A percentile compares a stretch with the other conserved stretches of the same genome.
Evolutionary conservation across 2,888 invertebrate species (phyloP).

Genomic region (Torymus tubicola): DNA sequence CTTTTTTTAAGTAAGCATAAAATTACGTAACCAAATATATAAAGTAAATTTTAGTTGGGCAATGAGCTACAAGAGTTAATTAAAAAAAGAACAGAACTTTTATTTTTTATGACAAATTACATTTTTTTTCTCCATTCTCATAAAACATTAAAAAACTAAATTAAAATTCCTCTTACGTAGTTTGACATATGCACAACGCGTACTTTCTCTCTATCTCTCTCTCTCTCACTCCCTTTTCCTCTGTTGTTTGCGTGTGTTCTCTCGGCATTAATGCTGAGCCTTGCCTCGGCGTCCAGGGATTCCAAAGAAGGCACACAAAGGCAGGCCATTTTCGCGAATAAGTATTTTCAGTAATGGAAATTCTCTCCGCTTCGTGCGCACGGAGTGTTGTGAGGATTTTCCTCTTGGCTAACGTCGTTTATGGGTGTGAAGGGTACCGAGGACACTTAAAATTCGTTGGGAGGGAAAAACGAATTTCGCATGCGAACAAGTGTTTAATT

Average conservation of each 20-base stretch:
- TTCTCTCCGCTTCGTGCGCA: slow-evolving; percentile 19
- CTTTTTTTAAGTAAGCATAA: too few relatives aligned
- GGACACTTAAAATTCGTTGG: background rate
- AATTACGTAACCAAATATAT: too few relatives aligned
- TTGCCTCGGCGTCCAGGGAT: slow-evolving; percentile 5
- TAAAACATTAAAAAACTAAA: slow-evolving; percentile 13
- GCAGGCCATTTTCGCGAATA: slow-evolving; percentile 38
- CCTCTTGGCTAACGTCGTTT: background rate
- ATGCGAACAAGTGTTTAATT: background rate
- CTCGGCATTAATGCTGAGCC: background rate
- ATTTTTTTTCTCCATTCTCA: background rate
- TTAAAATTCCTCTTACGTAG: slow-evolving; percentile 27
- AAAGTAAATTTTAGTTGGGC: too few relatives aligned
- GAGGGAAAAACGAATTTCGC: background rate
- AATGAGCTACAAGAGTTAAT: too few relatives aligned
- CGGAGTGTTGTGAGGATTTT: slow-evolving; percentile 24
- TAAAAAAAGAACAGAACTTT: too few relatives aligned
- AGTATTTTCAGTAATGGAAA: slow-evolving; percentile 45
- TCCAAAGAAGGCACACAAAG: slow-evolving; percentile 33
- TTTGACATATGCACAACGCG: background rate
- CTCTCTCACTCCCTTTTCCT: too few relatives aligned
- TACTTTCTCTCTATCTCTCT: too few relatives aligned
- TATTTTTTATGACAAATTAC: background rate
- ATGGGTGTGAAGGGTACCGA: background rate
- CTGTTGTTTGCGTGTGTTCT: background rate